Percentiles rank a stretch among this genome's conserved stretches.
phyloP scores from a whole-genome alignment of 2,113 vertebrate species.

The Lepidothrix coronata region DNA sequence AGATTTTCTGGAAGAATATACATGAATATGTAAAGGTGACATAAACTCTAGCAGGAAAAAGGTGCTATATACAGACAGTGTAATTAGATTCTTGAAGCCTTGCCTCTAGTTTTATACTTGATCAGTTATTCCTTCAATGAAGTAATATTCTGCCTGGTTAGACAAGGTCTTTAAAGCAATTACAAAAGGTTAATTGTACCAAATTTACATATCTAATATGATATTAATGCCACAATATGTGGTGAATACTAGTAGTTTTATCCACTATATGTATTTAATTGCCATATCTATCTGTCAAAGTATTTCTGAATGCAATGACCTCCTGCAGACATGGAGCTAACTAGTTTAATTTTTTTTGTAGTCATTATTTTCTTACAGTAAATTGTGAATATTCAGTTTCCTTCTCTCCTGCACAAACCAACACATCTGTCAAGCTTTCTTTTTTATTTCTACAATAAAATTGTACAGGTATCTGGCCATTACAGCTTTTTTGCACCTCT shows the following conservation, averaged over 20 bases:
- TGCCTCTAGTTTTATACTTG: background rate
- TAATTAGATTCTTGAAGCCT: constrained; percentile 25
- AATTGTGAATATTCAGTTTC: background rate
- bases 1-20: background rate
- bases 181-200: constrained; percentile 60
- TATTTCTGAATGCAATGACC: background rate
- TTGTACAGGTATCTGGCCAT: background rate
- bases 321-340: background rate
- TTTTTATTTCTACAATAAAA: background rate
- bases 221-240: background rate
- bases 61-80: background rate
- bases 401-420: background rate
- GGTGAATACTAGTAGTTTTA: background rate
- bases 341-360: background rate
- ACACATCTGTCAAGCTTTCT: accelerated
- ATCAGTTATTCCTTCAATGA: constrained; percentile 27
- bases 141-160: background rate
- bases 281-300: background rate
- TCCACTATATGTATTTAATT: constrained; percentile 11
- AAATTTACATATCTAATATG: constrained; percentile 54
- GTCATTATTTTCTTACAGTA: background rate
- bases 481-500: background rate
- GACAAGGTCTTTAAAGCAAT: constrained; percentile 68
- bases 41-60: background rate
- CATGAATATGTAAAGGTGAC: background rate